phyloP scores from a whole-genome alignment of 2,797 vertebrate species.

The Geotria australis region DNA sequence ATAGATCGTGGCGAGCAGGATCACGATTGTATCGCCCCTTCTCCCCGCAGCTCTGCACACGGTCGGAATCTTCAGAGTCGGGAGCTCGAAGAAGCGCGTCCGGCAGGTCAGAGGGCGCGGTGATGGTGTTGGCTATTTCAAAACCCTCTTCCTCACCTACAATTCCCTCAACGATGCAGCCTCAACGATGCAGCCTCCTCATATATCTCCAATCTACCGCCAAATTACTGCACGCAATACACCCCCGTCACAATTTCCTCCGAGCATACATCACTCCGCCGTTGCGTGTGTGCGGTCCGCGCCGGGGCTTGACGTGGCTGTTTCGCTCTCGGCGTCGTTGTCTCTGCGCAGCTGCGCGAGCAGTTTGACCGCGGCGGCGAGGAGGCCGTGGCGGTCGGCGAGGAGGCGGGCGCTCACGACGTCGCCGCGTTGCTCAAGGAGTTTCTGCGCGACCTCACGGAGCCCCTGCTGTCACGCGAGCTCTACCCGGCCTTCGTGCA shows the following conservation, averaged over 20 bases:
- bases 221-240: too few species aligned
- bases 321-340: too few species aligned
- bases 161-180: too few species aligned
- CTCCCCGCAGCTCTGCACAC: conserved; percentile 39
- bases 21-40: conserved; percentile 1
- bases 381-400: conserved; percentile 30
- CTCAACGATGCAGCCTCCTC: too few species aligned
- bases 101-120: conserved; percentile 18
- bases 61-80: conserved; percentile 49
- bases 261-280: too few species aligned
- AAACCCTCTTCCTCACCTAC: too few species aligned
- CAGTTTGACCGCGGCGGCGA: conserved; percentile 44
- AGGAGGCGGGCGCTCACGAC: conserved; percentile 48
- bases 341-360: conserved; percentile 27
- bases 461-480: conserved; percentile 43
- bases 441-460: conserved; percentile 48
- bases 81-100: conserved; percentile 54
- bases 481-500: conserved; percentile 52
- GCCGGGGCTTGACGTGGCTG: too few species aligned
- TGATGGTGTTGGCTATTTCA: too few species aligned
- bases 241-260: too few species aligned
- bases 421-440: conserved; percentile 63
- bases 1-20: too few species aligned
- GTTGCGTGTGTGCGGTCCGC: too few species aligned
- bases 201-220: too few species aligned